Evolutionary conservation across 2,113 vertebrate species (phyloP).

Genomic region (Prionailurus bengalensis): DNA sequence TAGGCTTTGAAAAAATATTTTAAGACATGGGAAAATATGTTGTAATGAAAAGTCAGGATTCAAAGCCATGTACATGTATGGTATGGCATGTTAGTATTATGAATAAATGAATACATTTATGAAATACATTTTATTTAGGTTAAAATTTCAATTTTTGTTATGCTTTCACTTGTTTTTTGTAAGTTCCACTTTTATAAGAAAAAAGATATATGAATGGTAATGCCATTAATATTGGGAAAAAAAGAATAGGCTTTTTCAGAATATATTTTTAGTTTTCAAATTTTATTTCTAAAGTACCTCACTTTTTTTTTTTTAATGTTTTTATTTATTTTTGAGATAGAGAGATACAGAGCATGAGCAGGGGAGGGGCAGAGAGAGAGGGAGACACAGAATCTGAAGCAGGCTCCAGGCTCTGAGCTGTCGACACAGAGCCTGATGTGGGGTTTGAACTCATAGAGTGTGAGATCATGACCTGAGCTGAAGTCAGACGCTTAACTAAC

Average conservation of each 20-base stretch:
- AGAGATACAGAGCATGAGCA: no score
- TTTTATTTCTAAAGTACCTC: background rate
- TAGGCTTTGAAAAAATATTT: slow-evolving; percentile 31
- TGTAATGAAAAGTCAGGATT: background rate
- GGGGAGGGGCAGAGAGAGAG: no score
- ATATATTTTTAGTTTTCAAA: slow-evolving; percentile 22
- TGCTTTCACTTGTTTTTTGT: slow-evolving; percentile 7
- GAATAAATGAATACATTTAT: background rate
- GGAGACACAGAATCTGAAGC: no score
- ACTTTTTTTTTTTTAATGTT: background rate
- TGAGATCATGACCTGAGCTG: no score
- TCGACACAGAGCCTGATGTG: no score
- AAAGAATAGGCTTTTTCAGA: slow-evolving; percentile 15
- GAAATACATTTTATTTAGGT: slow-evolving; percentile 13
- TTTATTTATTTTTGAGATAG: no score
- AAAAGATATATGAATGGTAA: background rate
- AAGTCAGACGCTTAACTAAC: no score
- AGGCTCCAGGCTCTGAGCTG: no score
- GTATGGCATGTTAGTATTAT: background rate
- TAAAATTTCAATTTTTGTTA: slow-evolving; percentile 25
- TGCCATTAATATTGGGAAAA: background rate
- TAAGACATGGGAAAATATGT: background rate
- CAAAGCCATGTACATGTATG: background rate
- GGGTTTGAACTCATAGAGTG: no score
- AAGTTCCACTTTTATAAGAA: background rate